Evolutionary conservation across 2,888 invertebrate genomes (phyloP), one percentile per base, ranked within the genome.

Genomic region (Diaprepes abbreviatus): DNA sequence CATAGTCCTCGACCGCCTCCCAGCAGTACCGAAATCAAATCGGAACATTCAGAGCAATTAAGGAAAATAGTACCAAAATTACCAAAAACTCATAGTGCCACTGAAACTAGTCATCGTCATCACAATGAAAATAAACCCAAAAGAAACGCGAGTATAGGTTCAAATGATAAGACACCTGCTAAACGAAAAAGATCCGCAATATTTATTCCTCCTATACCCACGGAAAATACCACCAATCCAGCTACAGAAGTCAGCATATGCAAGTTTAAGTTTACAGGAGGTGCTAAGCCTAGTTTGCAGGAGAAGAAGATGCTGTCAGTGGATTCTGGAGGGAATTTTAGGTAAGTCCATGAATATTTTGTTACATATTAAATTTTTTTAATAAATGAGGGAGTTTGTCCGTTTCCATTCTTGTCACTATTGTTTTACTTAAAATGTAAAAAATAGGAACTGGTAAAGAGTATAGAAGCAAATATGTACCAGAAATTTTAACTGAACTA

Each of bases 251-350:
- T 85, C 14, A 84, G 84, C 72, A 96, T 96, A 79, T 96, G 96
- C 82, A 96, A 96, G 83, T 96, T 96, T 80, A 96, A 96, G 82
- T 95, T 96, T 81, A 95, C 95, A 0, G 95, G 95, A 0, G 96
- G 96, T 0, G 93, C 94, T 0, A 94, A 94, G 74, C 96, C 96
- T 0, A 92, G 92, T 66, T 81, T 96, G 52, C 94, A 96, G 81
- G 95, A 96, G 79, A 96, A 96, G 84, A 96, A 96, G 83, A 95
- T 95, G 90, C 86, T 96, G 0, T 94, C 94, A 0, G 94, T 96
- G 0, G 95, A 95, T 81, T 91, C 94, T 0, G 94, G 94, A 1
- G 95, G 95, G 0, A 95, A 95, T 79, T 94, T 95, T 59, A 78
- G 84, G 63, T 95, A 94, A n/a, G n/a, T n/a, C n/a, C n/a, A n/a